Evolutionary conservation across 2,797 vertebrate species (phyloP).

Genomic region (Poeciliopsis gracilis): DNA sequence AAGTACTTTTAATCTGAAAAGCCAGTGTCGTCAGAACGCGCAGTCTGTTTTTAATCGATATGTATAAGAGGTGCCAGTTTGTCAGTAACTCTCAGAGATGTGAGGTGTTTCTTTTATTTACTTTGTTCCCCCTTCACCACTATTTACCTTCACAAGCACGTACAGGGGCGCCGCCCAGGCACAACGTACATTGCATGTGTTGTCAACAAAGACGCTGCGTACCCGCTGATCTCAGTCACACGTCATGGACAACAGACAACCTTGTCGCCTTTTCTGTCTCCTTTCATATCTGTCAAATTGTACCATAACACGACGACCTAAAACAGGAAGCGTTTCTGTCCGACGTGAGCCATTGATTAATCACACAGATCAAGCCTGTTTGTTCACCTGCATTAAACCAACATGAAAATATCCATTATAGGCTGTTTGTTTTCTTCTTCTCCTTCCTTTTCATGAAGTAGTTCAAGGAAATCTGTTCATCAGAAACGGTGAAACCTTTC

Average conservation of each 20-base stretch:
- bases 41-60: neutral
- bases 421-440: too few species aligned
- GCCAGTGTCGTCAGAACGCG: too few species aligned
- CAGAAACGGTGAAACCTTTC: neutral
- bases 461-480: neutral
- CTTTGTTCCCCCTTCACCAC: slow-evolving; percentile 26
- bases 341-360: neutral
- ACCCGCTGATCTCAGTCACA: slow-evolving; percentile 40
- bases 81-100: neutral
- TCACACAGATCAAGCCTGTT: neutral
- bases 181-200: slow-evolving; percentile 53
- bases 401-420: neutral
- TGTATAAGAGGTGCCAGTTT: neutral
- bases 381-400: neutral
- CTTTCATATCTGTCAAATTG: slow-evolving; percentile 4
- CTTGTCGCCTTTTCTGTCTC: slow-evolving; percentile 10
- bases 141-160: slow-evolving; percentile 59
- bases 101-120: slow-evolving; percentile 7
- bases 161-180: slow-evolving; percentile 48
- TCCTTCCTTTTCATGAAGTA: neutral
- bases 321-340: neutral
- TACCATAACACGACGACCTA: neutral
- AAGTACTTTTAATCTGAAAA: too few species aligned
- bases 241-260: slow-evolving; percentile 28
- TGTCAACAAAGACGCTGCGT: slow-evolving; percentile 60